Conservation (phyloP, 2,113 vertebrate genomes). For the Otolemur garnettii region DNA sequence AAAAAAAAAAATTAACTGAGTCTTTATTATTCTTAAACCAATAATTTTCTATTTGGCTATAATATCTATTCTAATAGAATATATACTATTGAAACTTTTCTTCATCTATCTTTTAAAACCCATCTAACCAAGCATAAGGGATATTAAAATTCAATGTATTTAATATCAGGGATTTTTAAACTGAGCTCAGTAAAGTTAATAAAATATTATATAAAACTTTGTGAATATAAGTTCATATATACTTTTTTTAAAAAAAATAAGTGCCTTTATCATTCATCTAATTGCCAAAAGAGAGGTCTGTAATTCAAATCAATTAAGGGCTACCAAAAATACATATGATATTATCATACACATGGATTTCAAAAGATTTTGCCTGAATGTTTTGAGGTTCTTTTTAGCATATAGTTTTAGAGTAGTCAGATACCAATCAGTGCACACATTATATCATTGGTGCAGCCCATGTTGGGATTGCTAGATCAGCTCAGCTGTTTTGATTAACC, state of each 20-base stretch:
- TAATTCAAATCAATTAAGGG: neutral
- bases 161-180: neutral
- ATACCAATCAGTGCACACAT: neutral
- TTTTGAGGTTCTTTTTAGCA: neutral
- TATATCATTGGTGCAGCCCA: neutral
- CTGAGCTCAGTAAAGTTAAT: neutral
- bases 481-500: neutral
- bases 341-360: neutral
- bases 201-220: neutral
- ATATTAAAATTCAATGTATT: slow-evolving; percentile 21
- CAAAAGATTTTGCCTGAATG: neutral
- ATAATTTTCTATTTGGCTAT: neutral
- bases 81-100: neutral
- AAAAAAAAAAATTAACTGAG: neutral
- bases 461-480: neutral
- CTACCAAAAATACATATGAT: neutral
- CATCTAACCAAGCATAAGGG: neutral
- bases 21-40: slow-evolving; percentile 19
- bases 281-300: neutral
- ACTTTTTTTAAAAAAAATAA: neutral
- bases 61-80: neutral
- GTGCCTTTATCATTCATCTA: neutral
- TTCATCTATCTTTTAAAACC: slow-evolving; percentile 14
- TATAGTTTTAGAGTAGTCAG: neutral
- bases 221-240: neutral